Evolutionary conservation across 1,140 invertebrate genomes (phyloP).

Genomic region (Phocides pigmalion): DNA sequence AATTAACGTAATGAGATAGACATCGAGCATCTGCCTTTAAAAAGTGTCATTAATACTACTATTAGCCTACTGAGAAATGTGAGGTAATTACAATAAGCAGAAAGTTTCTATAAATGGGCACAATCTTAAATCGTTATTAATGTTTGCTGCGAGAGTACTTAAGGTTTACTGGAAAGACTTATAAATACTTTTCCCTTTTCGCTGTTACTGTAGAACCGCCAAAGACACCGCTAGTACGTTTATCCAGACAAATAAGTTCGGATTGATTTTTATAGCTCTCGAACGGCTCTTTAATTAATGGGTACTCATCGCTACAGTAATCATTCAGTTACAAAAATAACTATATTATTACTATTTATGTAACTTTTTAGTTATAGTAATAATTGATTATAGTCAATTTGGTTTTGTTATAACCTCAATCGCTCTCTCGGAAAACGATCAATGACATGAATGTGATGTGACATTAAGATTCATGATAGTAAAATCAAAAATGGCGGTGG

Average conservation of each 20-base stretch:
- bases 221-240: constrained; percentile 7
- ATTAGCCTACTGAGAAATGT: constrained; percentile 9
- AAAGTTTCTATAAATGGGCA: neutral
- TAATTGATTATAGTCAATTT: no score
- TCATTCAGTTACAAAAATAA: no score
- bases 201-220: neutral
- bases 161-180: constrained; percentile 17
- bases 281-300: constrained; percentile 13
- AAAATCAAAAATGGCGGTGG: no score
- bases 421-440: no score
- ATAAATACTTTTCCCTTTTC: constrained; percentile 20
- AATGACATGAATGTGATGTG: no score
- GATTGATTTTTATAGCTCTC: constrained; percentile 17
- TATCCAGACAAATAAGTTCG: constrained; percentile 11
- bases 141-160: constrained; percentile 10
- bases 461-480: no score
- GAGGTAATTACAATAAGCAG: constrained; percentile 10
- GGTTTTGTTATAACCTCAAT: no score
- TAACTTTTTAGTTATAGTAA: no score
- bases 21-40: neutral
- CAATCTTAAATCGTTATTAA: constrained; percentile 23
- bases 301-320: neutral
- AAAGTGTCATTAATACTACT: constrained; percentile 13
- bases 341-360: no score
- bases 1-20: constrained; percentile 7